Evolutionary conservation across 1,140 invertebrate species (phyloP).

Genomic region (Pollicipes pollicipes): DNA sequence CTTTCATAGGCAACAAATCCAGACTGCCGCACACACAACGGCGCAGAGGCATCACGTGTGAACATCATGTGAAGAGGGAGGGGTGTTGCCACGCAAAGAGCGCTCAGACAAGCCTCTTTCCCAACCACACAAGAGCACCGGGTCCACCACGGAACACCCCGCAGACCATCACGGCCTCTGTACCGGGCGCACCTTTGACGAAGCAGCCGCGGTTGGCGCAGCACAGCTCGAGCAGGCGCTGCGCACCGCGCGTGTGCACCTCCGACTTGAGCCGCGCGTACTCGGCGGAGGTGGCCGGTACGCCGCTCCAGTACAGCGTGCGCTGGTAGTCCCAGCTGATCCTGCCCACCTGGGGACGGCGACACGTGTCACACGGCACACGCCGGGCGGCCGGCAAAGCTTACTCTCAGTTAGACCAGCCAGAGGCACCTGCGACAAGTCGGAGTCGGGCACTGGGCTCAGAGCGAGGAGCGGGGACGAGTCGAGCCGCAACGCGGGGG

Average conservation of each 20-base stretch:
- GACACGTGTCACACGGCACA: slow-evolving; percentile 9
- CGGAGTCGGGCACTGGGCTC: not conserved
- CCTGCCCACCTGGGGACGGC: slow-evolving; percentile 6
- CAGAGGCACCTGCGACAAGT: slow-evolving; percentile 11
- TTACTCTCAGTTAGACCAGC: slow-evolving; percentile 1
- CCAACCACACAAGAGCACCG: not conserved
- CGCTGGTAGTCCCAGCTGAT: slow-evolving; percentile 2
- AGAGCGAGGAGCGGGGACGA: no score
- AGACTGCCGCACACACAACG: not conserved
- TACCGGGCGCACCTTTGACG: slow-evolving; percentile 49
- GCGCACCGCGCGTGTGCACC: slow-evolving; percentile 65
- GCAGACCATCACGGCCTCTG: not conserved
- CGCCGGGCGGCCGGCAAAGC: slow-evolving; percentile 9
- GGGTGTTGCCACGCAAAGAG: no score
- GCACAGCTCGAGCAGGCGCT: slow-evolving; percentile 70
- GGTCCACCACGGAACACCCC: not conserved
- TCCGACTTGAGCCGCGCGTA: slow-evolving; percentile 21
- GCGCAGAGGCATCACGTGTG: not conserved
- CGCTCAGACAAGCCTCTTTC: no score
- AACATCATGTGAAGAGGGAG: not conserved
- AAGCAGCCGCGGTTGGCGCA: slow-evolving; percentile 89
- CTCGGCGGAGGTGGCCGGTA: not conserved
- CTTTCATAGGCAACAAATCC: not conserved
- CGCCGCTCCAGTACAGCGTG: not conserved
- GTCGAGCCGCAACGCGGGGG: slow-evolving; percentile 8